Evolutionary conservation across 2,888 invertebrate genomes (phyloP).

Genomic region (Agrilus cyanescens): DNA sequence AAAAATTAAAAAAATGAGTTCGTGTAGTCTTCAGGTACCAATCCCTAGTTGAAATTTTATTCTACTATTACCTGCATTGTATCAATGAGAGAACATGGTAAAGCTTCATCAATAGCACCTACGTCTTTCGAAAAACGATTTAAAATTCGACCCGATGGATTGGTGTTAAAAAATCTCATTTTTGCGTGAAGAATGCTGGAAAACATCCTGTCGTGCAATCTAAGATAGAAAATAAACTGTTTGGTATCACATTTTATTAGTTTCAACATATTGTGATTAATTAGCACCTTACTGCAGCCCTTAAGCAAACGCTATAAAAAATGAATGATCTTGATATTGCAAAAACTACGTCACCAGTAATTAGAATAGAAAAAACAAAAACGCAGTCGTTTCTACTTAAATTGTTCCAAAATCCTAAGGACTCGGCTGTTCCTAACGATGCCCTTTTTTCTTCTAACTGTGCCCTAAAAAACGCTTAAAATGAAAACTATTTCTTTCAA

Average conservation of each 20-base stretch:
- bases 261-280: neutral
- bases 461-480: constrained; percentile 18
- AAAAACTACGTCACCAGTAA: constrained; percentile 31
- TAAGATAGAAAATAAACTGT: constrained; percentile 23
- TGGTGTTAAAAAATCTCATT: constrained; percentile 67
- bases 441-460: constrained; percentile 20
- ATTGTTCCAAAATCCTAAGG: constrained; percentile 12
- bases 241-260: neutral
- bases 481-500: neutral
- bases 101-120: constrained; percentile 42
- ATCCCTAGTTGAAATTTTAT: constrained; percentile 7
- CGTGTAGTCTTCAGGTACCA: constrained; percentile 18
- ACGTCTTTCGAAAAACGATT: constrained; percentile 64
- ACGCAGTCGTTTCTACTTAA: constrained; percentile 28
- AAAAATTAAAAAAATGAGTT: neutral
- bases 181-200: constrained; percentile 48
- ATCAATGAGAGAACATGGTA: constrained; percentile 39
- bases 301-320: constrained; percentile 52
- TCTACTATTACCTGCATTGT: constrained; percentile 27
- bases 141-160: constrained; percentile 55
- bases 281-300: constrained; percentile 39
- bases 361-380: constrained; percentile 34
- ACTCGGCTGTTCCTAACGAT: constrained; percentile 9
- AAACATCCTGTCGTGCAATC: constrained; percentile 67
- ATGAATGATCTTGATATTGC: constrained; percentile 36